These are phyloP conservation scores for Balaeniceps rex DNA, from an alignment of 2,113 vertebrate genomes.

Conservation along the genomic window DNA sequence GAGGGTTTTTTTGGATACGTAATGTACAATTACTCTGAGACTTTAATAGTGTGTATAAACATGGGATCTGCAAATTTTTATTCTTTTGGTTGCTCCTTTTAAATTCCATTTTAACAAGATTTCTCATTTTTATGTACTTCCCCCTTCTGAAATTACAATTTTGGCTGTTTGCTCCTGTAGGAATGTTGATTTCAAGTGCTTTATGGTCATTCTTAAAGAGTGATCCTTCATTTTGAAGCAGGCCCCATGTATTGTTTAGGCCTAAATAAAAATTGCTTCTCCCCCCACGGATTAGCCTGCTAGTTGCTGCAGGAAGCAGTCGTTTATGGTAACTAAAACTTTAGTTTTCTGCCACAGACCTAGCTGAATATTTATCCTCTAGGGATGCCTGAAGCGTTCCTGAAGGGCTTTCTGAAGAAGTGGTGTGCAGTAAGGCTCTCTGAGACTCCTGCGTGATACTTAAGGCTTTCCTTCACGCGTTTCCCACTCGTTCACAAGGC, in stretches of 20 bases:
- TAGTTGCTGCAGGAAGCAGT: background rate
- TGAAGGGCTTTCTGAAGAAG: background rate
- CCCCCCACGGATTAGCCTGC: background rate
- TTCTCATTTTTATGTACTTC: slow-evolving; percentile 20
- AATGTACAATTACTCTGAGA: slow-evolving; percentile 10
- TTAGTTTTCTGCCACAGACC: background rate
- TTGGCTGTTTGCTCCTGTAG: background rate
- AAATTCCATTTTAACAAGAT: slow-evolving; percentile 29
- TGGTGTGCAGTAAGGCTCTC: background rate
- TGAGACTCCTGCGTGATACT: background rate
- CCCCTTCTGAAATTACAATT: background rate
- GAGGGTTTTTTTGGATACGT: background rate
- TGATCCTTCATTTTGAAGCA: background rate
- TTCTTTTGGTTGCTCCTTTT: slow-evolving; percentile 8
- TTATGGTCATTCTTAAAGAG: background rate
- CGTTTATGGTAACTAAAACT: background rate
- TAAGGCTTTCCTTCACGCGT: background rate
- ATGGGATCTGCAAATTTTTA: background rate
- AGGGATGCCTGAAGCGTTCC: background rate
- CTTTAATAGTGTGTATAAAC: background rate
- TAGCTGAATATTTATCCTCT: background rate
- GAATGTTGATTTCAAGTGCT: background rate
- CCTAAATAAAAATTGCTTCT: background rate
- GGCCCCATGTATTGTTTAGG: background rate
- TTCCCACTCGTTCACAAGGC: background rate